Conservation (phyloP, 2,888 invertebrate genomes). For the Poecilus cupreus region DNA sequence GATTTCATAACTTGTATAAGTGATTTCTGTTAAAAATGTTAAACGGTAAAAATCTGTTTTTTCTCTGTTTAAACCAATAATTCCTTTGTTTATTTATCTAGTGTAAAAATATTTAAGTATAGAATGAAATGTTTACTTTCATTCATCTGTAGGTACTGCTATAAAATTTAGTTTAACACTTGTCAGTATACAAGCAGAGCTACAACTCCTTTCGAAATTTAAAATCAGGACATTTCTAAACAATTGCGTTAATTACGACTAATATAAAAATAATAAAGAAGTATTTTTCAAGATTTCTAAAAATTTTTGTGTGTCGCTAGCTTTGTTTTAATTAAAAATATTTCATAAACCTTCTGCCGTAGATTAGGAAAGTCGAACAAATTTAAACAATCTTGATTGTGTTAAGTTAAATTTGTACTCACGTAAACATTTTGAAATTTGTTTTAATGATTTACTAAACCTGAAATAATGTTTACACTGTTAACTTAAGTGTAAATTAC, state of each 20-base stretch:
- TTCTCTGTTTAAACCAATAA: slow-evolving; percentile 16
- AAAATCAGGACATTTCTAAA: too few relatives aligned
- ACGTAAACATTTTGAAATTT: neutral
- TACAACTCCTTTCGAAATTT: too few relatives aligned
- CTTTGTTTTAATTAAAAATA: too few relatives aligned
- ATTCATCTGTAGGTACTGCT: neutral
- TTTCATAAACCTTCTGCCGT: too few relatives aligned
- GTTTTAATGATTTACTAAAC: neutral
- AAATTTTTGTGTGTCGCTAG: too few relatives aligned
- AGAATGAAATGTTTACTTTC: neutral
- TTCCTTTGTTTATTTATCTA: slow-evolving; percentile 9
- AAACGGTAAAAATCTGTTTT: neutral
- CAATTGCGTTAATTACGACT: too few relatives aligned
- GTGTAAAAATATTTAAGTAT: slow-evolving; percentile 23
- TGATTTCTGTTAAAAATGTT: neutral
- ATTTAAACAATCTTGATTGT: neutral
- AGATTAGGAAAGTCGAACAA: too few relatives aligned
- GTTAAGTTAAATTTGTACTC: neutral
- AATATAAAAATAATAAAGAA: too few relatives aligned
- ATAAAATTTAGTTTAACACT: slow-evolving; percentile 4
- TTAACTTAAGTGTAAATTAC: neutral
- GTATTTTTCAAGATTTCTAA: too few relatives aligned
- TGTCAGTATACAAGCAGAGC: neutral
- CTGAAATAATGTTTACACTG: neutral
- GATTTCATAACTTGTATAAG: neutral